Base-by-base conservation (phyloP, 2,888 invertebrate genomes). In the Azorinus chamasolen region DNA sequence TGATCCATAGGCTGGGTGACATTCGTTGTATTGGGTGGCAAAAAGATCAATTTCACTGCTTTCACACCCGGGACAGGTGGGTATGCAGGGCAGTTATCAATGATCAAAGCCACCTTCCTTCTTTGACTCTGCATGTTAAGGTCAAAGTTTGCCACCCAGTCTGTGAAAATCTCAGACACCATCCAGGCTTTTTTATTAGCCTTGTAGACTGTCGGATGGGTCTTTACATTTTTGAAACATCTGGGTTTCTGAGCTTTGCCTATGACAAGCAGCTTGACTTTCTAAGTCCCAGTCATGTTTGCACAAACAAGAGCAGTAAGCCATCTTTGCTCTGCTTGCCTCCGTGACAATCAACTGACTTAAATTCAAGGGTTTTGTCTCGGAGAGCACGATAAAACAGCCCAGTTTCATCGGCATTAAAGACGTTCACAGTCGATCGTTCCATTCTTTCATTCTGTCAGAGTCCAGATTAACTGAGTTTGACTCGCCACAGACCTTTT, bases 1-100 rank as follows among this genome's bases (percentile, higher is more conserved):
- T 83, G 80, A 59, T 85, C 83, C 82, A 86, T 83, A 2, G 88
- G 87, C 51, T 88, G 88, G 0, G 69, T 73, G 10, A 78, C 63
- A 32, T 53, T 62, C 20, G 84, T 86, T 14, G 83, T 84, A 54
- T 86, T 84, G 8, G 85, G 79, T 20, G 85, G 85, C 20, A 86
- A 79, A 53, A 84, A 87, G n/a, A 84, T 50, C 10, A 86, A 54
- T 24, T 58, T 59, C 2, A 82, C 63, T 8, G 64, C 62, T 51
- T 70, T 72, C 22, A 86, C 54, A 5, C 57, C 50, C 18, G 68
- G 43, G 4, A 85, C 18, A 10, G 70, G 46, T 10, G 84, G 83
- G 51, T 84, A 85, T 16, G 79, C 79, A 18, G 78, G 68, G 27
- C 81, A 83, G 69, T 85, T 88, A 69, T 87, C 83, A 80, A 85